Percentiles rank a stretch among this genome's conserved stretches.
phyloP scores from a whole-genome alignment of 1,140 invertebrate genomes.

The Pachypsylla venusta region DNA sequence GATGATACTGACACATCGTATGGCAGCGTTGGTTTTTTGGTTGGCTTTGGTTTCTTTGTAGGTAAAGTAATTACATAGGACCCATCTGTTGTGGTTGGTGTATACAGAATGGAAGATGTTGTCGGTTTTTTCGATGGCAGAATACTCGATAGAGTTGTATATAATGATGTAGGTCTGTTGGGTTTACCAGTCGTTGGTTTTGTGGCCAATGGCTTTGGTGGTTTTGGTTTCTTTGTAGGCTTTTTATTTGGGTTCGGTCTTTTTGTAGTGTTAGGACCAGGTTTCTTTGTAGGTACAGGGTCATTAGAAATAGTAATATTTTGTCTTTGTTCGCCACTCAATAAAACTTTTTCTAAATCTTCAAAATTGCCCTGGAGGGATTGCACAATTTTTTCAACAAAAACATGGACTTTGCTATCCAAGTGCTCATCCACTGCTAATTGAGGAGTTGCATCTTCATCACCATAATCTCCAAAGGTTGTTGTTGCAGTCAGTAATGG shows the following conservation, averaged over 20 bases:
- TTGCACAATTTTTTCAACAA: conserved; percentile 66
- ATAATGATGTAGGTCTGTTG: neutral
- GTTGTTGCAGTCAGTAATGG: conserved; percentile 14
- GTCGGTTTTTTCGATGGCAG: conserved; percentile 6
- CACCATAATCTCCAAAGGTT: conserved; percentile 14
- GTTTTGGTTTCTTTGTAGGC: conserved; percentile 34
- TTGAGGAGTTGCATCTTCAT: conserved; percentile 45
- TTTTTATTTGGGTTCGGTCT: conserved; percentile 28
- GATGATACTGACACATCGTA: neutral
- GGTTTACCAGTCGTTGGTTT: conserved; percentile 16
- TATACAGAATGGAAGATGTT: neutral
- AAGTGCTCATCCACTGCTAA: conserved; percentile 56
- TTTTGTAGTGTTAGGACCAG: conserved; percentile 25
- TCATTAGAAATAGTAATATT: conserved; percentile 18
- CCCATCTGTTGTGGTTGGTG: neutral
- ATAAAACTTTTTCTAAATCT: conserved; percentile 57
- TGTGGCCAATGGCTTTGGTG: conserved; percentile 23
- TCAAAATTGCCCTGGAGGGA: conserved; percentile 66
- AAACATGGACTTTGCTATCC: conserved; percentile 59
- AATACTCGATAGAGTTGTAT: conserved; percentile 10
- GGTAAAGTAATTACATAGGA: conserved; percentile 8
- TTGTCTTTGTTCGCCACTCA: conserved; percentile 30
- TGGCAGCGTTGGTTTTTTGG: conserved; percentile 15
- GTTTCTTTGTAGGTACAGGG: conserved; percentile 13
- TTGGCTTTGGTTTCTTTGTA: conserved; percentile 20